These are phyloP conservation scores for Myathropa florea DNA, from an alignment of 2,888 invertebrate genomes.

Conservation along the genomic window DNA sequence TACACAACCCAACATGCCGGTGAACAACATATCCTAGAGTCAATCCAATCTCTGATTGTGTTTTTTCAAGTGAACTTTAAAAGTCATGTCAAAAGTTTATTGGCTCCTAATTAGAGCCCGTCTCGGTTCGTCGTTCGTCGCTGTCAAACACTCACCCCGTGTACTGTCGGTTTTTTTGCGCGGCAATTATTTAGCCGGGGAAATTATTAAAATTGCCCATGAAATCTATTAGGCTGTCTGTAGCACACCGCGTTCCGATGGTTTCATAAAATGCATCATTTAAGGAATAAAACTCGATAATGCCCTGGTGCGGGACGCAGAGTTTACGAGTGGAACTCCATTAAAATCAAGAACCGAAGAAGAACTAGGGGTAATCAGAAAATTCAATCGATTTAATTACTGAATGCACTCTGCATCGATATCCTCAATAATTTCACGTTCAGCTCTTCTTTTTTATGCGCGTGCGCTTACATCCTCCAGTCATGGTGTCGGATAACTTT, in stretches of 20 bases:
- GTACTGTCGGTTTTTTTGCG: too few species aligned
- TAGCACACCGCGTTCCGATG: neutral
- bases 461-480: neutral
- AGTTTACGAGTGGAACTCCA: neutral
- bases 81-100: slow-evolving; percentile 30
- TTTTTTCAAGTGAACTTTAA: slow-evolving; percentile 8
- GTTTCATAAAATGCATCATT: slow-evolving; percentile 34
- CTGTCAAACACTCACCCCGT: too few species aligned
- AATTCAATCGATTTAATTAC: slow-evolving; percentile 81
- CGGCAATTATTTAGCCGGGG: slow-evolving; percentile 33
- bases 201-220: slow-evolving; percentile 11
- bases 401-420: slow-evolving; percentile 76
- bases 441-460: neutral
- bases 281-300: slow-evolving; percentile 7
- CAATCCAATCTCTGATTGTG: neutral
- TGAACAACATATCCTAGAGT: neutral
- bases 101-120: slow-evolving; percentile 22
- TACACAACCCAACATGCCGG: slow-evolving; percentile 14
- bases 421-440: slow-evolving; percentile 7
- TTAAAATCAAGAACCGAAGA: neutral
- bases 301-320: neutral
- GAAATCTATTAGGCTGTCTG: slow-evolving; percentile 24
- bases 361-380: slow-evolving; percentile 75
- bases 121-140: neutral
- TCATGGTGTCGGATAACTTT: too few species aligned